Percentiles rank a stretch among this genome's conserved stretches.
These are phyloP conservation scores for Eira barbara DNA, from an alignment of 2,113 vertebrate genomes.

Conservation along the genomic window DNA sequence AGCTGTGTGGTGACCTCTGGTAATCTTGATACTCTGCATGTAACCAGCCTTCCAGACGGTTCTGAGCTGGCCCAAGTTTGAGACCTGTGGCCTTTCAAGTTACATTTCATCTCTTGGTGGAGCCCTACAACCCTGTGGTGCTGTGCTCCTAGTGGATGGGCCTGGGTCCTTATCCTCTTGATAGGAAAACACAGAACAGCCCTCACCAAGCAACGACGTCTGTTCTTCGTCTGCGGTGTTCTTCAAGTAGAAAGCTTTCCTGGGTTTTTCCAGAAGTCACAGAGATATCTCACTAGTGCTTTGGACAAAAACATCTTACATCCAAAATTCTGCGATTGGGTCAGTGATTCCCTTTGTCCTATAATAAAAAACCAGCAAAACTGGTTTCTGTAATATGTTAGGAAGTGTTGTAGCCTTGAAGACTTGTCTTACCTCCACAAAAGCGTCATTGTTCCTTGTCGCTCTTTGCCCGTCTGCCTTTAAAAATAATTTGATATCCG, in stretches of 20 bases:
- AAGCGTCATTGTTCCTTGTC: conserved; percentile 56
- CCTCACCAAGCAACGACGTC: not conserved
- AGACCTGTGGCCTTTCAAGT: not conserved
- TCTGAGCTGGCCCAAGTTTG: not conserved
- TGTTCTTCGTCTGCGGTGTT: not conserved
- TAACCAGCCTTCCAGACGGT: not conserved
- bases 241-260: conserved; percentile 2
- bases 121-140: not conserved
- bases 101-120: not conserved
- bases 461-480: conserved; percentile 28
- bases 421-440: conserved; percentile 52
- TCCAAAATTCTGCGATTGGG: conserved; percentile 19
- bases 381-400: conserved; percentile 60
- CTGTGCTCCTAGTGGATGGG: not conserved
- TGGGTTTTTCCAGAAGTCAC: conserved; percentile 6
- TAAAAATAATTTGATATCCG: conserved; percentile 56
- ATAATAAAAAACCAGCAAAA: conserved; percentile 67
- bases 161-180: not conserved
- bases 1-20: too few relatives aligned
- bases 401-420: conserved; percentile 36
- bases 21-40: not conserved
- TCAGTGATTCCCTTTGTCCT: conserved; percentile 39
- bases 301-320: not conserved
- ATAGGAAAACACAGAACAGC: not conserved
- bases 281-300: not conserved